A percentile compares a stretch with the other conserved stretches of the same genome.
phyloP scores from a whole-genome alignment of 2,797 vertebrate genomes.

The Numenius phaeopus region DNA sequence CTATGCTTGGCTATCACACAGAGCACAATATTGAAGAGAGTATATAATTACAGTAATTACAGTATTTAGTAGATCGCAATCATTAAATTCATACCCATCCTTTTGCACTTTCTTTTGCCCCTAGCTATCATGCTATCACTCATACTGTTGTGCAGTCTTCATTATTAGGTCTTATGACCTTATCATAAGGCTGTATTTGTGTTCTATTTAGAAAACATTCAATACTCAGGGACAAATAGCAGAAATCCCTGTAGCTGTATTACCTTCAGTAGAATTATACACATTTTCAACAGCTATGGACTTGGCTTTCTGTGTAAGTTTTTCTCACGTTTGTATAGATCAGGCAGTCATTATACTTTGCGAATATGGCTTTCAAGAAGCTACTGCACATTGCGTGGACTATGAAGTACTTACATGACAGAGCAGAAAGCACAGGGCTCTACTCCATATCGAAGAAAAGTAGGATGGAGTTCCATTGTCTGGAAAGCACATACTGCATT shows the following conservation, averaged over 20 bases:
- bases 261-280: background rate
- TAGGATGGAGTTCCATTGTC: background rate
- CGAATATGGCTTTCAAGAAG: slow-evolving; percentile 11
- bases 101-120: background rate
- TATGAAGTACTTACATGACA: background rate
- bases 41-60: slow-evolving; percentile 28
- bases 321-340: background rate
- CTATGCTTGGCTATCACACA: background rate
- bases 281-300: background rate
- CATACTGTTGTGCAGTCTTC: background rate
- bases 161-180: background rate
- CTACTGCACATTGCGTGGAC: background rate
- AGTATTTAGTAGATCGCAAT: slow-evolving; percentile 9
- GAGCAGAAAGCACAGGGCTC: background rate
- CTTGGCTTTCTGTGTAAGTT: background rate
- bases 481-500: background rate
- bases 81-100: background rate
- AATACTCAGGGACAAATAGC: background rate
- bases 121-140: background rate
- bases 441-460: background rate
- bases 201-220: slow-evolving; percentile 23
- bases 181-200: background rate
- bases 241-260: background rate
- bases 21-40: background rate
- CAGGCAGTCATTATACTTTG: background rate